Evolutionary conservation across 2,888 invertebrate genomes (phyloP), one percentile per base, ranked within the genome.

Genomic region (Rhabditoides inermis): DNA sequence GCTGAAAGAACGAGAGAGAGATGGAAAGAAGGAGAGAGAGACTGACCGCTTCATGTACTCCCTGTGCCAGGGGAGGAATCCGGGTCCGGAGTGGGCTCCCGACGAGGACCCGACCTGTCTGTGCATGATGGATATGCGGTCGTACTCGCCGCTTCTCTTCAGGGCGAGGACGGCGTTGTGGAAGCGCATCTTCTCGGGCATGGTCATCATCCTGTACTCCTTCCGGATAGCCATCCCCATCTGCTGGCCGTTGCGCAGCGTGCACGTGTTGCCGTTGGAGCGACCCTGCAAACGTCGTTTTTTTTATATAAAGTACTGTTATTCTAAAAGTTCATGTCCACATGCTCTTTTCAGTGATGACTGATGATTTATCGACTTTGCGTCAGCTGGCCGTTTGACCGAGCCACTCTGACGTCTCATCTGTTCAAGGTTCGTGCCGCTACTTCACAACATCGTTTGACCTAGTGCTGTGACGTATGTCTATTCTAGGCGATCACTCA

Each of bases 1-100:
- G 45, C 69, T 63, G 55, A 37, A 51, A 45, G n/a, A n/a, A n/a
- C n/a, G n/a, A n/a, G n/a, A n/a, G n/a, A n/a, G n/a, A n/a, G n/a
- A n/a, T n/a, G n/a, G n/a, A n/a, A n/a, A n/a, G n/a, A n/a, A n/a
- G n/a, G n/a, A n/a, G n/a, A n/a, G 1, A 20, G n/a, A 37, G 28
- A 2, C 30, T 35, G 35, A 60, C 49, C 68, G 52, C 55, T 74
- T 74, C 59, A 70, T 59, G 55, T 62, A 72, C 54, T 74, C 74
- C 45, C 74, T 55, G 46, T 74, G 74, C 66, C 70, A 74, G 10
- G 65, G 64, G n/a, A 74, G 57, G 58, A 74, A 75, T 3, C 72
- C 73, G 22, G 73, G 73, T 6, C 73, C 73, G 10, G 69, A 68
- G 56, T 73, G 73, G 10, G 73, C 73, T 5, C 73, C 73, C 18